Evolutionary conservation across 2,888 invertebrate genomes (phyloP), one percentile per base, ranked within the genome.

Genomic region (Hyalella azteca): DNA sequence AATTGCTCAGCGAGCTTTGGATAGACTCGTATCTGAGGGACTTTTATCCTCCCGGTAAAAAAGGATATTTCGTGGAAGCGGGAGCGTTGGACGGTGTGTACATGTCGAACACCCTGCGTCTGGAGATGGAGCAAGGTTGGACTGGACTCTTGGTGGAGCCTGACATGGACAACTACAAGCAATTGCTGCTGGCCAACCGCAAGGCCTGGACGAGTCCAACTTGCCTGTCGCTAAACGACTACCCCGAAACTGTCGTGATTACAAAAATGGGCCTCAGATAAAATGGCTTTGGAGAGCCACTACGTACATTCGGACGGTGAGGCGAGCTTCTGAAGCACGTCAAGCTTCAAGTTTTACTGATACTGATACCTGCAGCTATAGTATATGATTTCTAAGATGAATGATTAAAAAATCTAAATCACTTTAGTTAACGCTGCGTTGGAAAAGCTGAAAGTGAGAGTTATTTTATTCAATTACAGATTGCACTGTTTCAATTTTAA

Each of bases 71-170:
- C 49, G 26, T 75, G 29, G 75, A 75, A 22, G 75, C 75, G 2
- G 75, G 75, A 45, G 75, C 75, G 4, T 39, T 75, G 15, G 83
- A 83, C 40, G 83, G 83, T 19, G 83, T 81, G 41, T 83, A 77
- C 50, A 76, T 83, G 32, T 83, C 83, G 19, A 81, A 83, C 59
- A 83, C 83, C 7, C 49, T 83, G 3, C 50, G 48, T 13, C 77
- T 83, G 22, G 83, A 83, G 49, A 77, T 60, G 59, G 49, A 50
- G 3, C 39, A 39, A 29, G 59, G 73, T 9, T 83, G 83, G 83
- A 78, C 78, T 3, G 83, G 83, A 5, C 60, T 83, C 40, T 79
- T 83, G 40, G 73, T 83, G 11, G 83, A 83, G 73, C 81, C 81
- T 3, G 83, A 83, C 48, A n/a, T 29, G 26, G 66, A 78, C 32